Percentiles rank a stretch among this genome's conserved stretches.
These are phyloP conservation scores for Sogatella furcifera DNA, from an alignment of 1,140 invertebrate genomes.

Conservation along the genomic window DNA sequence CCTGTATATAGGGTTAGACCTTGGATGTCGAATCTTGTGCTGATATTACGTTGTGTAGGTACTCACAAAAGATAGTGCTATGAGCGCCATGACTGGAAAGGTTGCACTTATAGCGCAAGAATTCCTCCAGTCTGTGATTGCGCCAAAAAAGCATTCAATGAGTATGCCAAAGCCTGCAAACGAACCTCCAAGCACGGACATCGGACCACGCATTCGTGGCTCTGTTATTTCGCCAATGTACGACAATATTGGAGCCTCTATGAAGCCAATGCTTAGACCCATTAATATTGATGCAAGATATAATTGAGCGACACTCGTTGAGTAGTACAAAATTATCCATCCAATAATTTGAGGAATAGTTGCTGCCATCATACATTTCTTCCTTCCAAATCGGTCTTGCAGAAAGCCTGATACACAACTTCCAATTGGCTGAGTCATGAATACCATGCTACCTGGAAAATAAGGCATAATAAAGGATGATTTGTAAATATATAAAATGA, in stretches of 20 bases:
- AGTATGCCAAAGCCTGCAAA: slow-evolving; percentile 7
- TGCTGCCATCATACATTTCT: slow-evolving; percentile 20
- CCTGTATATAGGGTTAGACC: too few species aligned
- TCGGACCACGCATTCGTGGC: slow-evolving; percentile 10
- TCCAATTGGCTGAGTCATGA: slow-evolving; percentile 18
- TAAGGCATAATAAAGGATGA: too few species aligned
- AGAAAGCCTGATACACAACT: slow-evolving; percentile 17
- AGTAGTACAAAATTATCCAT: slow-evolving; percentile 18
- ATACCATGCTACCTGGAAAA: slow-evolving; percentile 20
- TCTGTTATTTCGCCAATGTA: slow-evolving; percentile 41
- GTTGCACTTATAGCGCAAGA: slow-evolving; percentile 3
- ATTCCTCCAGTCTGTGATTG: slow-evolving; percentile 6
- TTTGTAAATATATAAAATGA: too few species aligned
- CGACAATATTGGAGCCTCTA: slow-evolving; percentile 37
- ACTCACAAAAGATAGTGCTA: slow-evolving; percentile 9
- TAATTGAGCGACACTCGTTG: slow-evolving; percentile 7
- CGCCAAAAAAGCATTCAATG: slow-evolving; percentile 1
- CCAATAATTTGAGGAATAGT: slow-evolving; percentile 17
- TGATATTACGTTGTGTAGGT: not conserved
- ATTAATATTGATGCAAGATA: slow-evolving; percentile 15
- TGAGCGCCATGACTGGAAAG: slow-evolving; percentile 13
- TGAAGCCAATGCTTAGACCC: slow-evolving; percentile 34
- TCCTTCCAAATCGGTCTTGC: slow-evolving; percentile 17
- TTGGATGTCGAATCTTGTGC: too few species aligned
- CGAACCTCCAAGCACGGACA: not conserved